Base-by-base conservation (phyloP, 2,888 invertebrate genomes). In the Leptinotarsa tumamoca region DNA sequence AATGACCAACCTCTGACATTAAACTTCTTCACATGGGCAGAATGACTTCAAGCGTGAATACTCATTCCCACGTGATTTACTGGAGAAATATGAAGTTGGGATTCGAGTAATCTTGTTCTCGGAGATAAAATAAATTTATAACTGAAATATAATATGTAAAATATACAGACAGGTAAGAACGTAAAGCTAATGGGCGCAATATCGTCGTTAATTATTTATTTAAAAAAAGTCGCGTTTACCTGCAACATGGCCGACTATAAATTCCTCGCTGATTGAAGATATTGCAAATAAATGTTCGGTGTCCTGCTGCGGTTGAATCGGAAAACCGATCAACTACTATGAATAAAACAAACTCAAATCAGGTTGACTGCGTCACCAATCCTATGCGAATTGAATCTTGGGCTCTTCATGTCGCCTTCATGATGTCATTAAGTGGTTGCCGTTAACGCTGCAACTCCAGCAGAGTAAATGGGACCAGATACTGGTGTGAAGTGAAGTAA, bases 231-330 rank as follows among this genome's bases (percentile, higher is more conserved):
- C 78, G 66, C 74, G 52, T 78, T 79, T 80, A 80, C 80, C 80
- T 72, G 78, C 81, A 78, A 76, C 77, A 80, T 77, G 80, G 78
- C 78, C 72, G 79, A 70, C 77, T 76, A 79, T 82, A 82, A 83
- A 82, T 83, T 82, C 81, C 81, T 80, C 71, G 75, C 82, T 81
- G 82, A 83, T 83, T 82, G 80, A 82, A 83, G 81, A 82, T 83
- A 82, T 80, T 78, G 82, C 81, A 74, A 79, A 82, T 83, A 82
- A 83, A 81, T 78, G 79, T 74, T 74, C 67, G 78, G 75, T 70
- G 76, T 80, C 82, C 80, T 73, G 82, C 80, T 74, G 82, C 23
- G 81, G 79, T 71, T 73, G 76, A 78, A 79, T 81, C 82, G 75
- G 79, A 76, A 75, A 80, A 78, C 76, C 80, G 72, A 81, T 81